Evolutionary conservation across 2,113 vertebrate species (phyloP).

Genomic region (Nothoprocta pentlandii): DNA sequence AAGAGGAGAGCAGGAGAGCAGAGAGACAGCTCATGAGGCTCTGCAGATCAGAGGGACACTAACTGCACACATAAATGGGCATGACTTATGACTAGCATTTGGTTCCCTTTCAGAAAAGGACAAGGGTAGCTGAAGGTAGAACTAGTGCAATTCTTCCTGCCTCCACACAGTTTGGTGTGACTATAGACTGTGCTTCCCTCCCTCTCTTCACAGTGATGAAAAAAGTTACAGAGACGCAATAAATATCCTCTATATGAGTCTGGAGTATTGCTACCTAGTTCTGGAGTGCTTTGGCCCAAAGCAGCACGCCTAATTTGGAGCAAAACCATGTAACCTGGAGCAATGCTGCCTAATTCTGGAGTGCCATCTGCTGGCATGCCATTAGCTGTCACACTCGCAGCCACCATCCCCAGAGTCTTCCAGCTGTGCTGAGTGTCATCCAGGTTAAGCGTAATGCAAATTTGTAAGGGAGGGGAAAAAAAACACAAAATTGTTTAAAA

Average conservation of each 20-base stretch:
- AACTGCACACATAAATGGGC: neutral
- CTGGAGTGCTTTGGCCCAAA: neutral
- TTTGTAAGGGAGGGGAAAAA: neutral
- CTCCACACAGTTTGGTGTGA: neutral
- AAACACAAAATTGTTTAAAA: fast-evolving
- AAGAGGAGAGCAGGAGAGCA: neutral
- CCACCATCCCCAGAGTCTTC: neutral
- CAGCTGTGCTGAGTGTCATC: fast-evolving
- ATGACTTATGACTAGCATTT: neutral
- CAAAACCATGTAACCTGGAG: neutral
- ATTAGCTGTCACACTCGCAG: neutral
- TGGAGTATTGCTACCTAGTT: neutral
- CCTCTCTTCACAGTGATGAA: neutral
- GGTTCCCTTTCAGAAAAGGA: neutral
- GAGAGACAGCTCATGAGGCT: neutral
- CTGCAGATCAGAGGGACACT: neutral
- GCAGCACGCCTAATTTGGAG: neutral
- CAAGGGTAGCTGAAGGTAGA: neutral
- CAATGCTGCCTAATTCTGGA: neutral
- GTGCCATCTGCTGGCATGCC: neutral
- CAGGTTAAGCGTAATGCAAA: fast-evolving
- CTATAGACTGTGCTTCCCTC: neutral
- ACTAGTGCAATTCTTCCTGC: neutral
- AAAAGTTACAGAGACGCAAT: neutral
- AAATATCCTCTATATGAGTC: neutral